phyloP scores from a whole-genome alignment of 2,797 vertebrate species.

The Sibirionetta formosa region DNA sequence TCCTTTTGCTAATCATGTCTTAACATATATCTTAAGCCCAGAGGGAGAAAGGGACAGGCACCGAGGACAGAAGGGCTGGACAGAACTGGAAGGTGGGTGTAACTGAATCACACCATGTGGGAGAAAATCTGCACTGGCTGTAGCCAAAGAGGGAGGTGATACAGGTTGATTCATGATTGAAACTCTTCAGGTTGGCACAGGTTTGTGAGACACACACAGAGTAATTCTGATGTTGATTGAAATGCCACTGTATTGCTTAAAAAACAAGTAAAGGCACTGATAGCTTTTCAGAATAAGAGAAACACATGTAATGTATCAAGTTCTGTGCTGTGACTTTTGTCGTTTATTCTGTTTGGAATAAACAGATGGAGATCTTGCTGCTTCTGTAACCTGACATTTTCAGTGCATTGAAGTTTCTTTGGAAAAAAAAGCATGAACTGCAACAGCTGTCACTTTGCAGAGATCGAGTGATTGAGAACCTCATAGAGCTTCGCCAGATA shows the following conservation, averaged over 20 bases:
- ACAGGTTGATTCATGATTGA: not conserved
- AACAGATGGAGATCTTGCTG: slow-evolving; percentile 42
- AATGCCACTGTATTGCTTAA: not conserved
- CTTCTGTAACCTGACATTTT: slow-evolving; percentile 46
- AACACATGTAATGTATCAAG: slow-evolving; percentile 2
- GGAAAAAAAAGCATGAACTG: not conserved
- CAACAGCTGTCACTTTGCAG: slow-evolving; percentile 44
- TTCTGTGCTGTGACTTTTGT: not conserved
- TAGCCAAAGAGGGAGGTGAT: not conserved
- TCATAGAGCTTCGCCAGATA: slow-evolving; percentile 12
- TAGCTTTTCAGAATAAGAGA: not conserved
- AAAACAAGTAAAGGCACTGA: not conserved
- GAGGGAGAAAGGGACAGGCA: not conserved
- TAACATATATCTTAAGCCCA: slow-evolving; percentile 21
- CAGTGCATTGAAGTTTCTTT: slow-evolving; percentile 7
- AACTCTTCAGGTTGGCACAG: not conserved
- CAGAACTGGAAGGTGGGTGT: not conserved
- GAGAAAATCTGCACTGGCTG: not conserved
- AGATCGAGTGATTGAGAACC: slow-evolving; percentile 41
- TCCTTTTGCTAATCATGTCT: not conserved
- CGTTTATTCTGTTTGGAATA: slow-evolving; percentile 14
- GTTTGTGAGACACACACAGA: not conserved
- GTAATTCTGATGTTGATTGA: not conserved
- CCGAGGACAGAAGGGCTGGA: not conserved
- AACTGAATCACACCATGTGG: accelerated